Evolutionary conservation across 2,797 vertebrate genomes (phyloP).

Genomic region (Acropternis orthonyx): DNA sequence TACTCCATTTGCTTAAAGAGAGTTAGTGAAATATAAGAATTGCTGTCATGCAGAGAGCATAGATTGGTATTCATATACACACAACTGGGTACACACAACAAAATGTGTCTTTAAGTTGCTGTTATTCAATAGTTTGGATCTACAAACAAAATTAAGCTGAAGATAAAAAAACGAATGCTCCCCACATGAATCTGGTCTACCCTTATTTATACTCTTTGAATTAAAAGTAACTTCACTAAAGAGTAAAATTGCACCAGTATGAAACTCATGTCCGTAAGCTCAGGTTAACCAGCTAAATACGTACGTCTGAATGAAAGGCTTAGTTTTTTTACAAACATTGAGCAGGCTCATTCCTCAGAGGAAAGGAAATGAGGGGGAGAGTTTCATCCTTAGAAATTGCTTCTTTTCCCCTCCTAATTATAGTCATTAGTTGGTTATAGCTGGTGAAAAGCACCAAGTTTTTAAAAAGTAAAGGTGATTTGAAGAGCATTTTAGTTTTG

Average conservation of each 20-base stretch:
- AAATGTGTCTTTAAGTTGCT: not conserved
- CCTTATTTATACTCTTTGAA: not conserved
- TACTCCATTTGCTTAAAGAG: not conserved
- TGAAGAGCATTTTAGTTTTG: not conserved
- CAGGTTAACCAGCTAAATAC: not conserved
- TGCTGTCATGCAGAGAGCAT: not conserved
- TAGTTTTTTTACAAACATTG: not conserved
- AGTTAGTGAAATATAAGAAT: not conserved
- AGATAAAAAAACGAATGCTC: not conserved
- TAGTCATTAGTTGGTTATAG: not conserved
- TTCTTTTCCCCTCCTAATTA: not conserved
- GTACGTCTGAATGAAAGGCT: not conserved
- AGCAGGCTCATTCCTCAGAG: not conserved
- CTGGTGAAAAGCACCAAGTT: not conserved
- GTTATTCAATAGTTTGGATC: not conserved
- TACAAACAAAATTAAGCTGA: not conserved
- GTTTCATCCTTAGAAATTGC: not conserved
- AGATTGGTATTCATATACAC: not conserved
- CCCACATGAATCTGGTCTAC: not conserved
- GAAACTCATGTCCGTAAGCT: not conserved
- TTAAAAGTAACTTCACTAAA: not conserved
- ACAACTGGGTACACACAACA: not conserved
- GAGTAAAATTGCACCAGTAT: not conserved
- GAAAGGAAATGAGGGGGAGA: not conserved
- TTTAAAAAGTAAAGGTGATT: not conserved